These are phyloP conservation scores for Danio albolineatus DNA, from an alignment of 2,797 vertebrate species.

Conservation along the genomic window DNA sequence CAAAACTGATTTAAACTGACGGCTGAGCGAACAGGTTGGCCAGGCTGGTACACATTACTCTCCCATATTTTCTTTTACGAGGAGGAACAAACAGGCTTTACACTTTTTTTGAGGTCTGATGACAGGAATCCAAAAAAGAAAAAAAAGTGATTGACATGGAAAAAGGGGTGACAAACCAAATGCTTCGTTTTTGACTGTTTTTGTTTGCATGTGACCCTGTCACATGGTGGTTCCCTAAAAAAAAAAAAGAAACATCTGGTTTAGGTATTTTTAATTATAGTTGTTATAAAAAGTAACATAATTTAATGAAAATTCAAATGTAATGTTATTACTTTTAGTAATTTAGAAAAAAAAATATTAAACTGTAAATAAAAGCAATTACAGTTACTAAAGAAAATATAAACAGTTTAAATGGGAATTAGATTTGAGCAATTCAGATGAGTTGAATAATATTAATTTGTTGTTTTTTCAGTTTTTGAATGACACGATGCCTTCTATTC, in stretches of 20 bases:
- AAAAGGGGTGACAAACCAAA: conserved; percentile 25
- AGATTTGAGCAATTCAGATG: no score
- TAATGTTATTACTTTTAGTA: no score
- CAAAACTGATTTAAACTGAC: conserved; percentile 75
- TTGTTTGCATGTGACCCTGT: conserved; percentile 39
- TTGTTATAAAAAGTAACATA: background rate
- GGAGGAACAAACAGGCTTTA: conserved; percentile 40
- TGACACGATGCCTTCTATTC: no score
- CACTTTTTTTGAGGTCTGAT: conserved; percentile 29
- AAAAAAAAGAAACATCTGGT: background rate
- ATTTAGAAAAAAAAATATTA: no score
- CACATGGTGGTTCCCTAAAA: conserved; percentile 2
- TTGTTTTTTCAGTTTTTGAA: no score
- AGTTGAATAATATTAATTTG: no score
- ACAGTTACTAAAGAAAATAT: no score
- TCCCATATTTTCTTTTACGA: conserved; percentile 48
- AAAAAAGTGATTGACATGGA: conserved; percentile 48
- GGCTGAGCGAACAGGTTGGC: conserved; percentile 55
- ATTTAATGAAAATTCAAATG: background rate
- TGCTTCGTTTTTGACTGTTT: conserved; percentile 27
- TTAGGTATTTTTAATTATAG: background rate
- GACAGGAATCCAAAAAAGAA: conserved; percentile 44
- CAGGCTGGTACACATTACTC: conserved; percentile 45
- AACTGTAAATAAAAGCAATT: no score
- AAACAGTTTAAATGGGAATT: no score